Evolutionary conservation across 2,888 invertebrate species (phyloP).

Genomic region (Apantesis nais): DNA sequence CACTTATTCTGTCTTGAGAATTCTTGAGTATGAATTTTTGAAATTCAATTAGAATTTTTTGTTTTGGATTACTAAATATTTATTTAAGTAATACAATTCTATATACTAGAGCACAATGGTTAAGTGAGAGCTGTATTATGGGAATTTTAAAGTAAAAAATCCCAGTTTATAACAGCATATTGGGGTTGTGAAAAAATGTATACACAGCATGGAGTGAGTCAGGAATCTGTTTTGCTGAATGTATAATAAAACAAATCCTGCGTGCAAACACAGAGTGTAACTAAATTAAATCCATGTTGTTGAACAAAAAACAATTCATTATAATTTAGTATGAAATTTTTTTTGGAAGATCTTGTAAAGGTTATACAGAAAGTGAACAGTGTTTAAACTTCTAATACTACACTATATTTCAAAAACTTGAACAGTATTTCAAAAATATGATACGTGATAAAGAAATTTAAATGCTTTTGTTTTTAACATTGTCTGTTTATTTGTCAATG

Average conservation of each 20-base stretch:
- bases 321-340: constrained; percentile 38
- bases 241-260: constrained; percentile 31
- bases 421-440: neutral
- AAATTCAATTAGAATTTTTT: constrained; percentile 48
- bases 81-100: constrained; percentile 24
- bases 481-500: neutral
- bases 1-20: constrained; percentile 50
- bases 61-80: constrained; percentile 28
- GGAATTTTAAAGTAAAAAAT: constrained; percentile 25
- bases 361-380: neutral
- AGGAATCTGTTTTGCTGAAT: constrained; percentile 31
- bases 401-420: neutral
- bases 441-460: neutral
- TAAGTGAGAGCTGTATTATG: constrained; percentile 19
- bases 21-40: constrained; percentile 48
- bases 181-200: constrained; percentile 25
- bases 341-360: constrained; percentile 23
- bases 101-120: constrained; percentile 9
- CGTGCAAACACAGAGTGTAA: constrained; percentile 30
- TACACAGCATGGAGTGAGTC: constrained; percentile 34
- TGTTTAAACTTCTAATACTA: neutral
- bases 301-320: constrained; percentile 38
- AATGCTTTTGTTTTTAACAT: too few species aligned
- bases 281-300: constrained; percentile 45
- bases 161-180: constrained; percentile 15